Conservation (phyloP, 2,797 vertebrate species). For the Tauraco hartlaubi region DNA sequence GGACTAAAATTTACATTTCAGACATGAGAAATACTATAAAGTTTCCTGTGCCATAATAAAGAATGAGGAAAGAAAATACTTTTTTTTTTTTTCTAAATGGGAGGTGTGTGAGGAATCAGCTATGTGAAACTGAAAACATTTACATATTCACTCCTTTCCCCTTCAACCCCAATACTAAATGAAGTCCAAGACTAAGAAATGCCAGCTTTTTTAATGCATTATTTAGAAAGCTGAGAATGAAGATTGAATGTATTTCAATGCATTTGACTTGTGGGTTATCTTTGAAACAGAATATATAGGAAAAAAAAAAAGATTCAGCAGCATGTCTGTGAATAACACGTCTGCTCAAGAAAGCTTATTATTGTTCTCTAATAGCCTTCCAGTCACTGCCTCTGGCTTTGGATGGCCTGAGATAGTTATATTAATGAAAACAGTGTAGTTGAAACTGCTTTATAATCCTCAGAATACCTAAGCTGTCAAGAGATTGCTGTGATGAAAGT, state of each 20-base stretch:
- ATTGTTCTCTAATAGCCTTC: neutral
- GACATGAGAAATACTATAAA: neutral
- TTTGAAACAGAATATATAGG: neutral
- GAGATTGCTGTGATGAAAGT: neutral
- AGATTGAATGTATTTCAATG: neutral
- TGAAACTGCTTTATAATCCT: neutral
- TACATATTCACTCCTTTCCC: neutral
- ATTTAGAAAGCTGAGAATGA: neutral
- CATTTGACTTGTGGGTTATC: neutral
- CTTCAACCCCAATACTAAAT: neutral
- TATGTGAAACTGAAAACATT: neutral
- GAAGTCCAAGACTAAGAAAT: neutral
- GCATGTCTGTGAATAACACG: neutral
- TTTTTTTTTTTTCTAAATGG: neutral
- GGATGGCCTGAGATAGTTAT: neutral
- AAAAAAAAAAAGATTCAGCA: neutral
- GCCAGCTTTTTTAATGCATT: neutral
- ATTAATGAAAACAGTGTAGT: neutral
- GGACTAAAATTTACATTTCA: neutral
- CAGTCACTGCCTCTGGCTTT: neutral
- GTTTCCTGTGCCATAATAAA: neutral
- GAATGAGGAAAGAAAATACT: neutral
- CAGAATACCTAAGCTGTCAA: neutral
- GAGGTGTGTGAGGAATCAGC: neutral
- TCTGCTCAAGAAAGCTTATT: slow-evolving; percentile 7